phyloP scores from a whole-genome alignment of 2,888 invertebrate genomes.

The Agrenia bidenticulata region DNA sequence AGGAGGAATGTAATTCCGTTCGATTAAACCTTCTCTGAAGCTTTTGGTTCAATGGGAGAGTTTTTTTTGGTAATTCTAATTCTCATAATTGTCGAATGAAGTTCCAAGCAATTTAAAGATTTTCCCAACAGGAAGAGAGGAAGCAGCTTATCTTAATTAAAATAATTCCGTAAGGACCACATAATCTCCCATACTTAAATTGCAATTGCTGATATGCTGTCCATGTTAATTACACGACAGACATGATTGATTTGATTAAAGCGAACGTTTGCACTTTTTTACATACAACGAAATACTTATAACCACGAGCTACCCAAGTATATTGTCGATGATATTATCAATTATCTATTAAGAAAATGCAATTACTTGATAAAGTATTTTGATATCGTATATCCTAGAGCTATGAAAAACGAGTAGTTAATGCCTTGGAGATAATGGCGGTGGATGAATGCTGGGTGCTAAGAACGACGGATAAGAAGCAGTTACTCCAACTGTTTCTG shows the following conservation, averaged over 20 bases:
- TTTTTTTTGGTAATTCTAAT: background rate
- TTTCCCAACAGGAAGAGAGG: no score
- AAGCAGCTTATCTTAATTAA: background rate
- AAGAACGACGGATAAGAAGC: slow-evolving; percentile 42
- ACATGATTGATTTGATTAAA: slow-evolving; percentile 9
- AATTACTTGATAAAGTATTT: background rate
- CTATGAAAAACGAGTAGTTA: slow-evolving; percentile 27
- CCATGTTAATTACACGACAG: background rate
- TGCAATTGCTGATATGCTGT: background rate
- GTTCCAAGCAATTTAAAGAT: background rate
- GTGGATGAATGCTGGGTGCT: slow-evolving; percentile 42
- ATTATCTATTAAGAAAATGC: background rate
- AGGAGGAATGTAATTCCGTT: background rate
- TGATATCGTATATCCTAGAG: slow-evolving; percentile 8
- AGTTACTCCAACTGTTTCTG: slow-evolving; percentile 41
- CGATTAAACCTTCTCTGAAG: background rate
- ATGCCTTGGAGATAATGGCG: slow-evolving; percentile 45
- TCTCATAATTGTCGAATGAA: background rate
- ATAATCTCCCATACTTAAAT: background rate
- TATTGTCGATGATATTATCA: background rate
- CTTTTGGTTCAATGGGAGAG: background rate
- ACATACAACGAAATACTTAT: background rate
- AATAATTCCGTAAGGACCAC: background rate
- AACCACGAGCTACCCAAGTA: background rate
- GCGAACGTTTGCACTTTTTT: slow-evolving; percentile 1